phyloP scores from a whole-genome alignment of 2,113 vertebrate genomes.

The Melanostigma gelatinosum region DNA sequence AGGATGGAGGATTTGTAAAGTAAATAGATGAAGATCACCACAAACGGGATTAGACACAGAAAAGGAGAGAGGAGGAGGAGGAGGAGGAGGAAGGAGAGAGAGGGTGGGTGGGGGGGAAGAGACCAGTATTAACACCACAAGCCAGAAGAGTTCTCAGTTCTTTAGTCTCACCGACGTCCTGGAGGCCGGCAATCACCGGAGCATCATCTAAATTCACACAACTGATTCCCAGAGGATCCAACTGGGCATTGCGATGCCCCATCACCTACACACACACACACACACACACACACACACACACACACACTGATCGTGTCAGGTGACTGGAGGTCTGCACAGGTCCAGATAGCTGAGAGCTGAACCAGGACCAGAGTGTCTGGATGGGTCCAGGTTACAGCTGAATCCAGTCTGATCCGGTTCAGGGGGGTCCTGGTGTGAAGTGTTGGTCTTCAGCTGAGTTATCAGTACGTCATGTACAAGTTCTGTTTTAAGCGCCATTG shows the following conservation, averaged over 20 bases:
- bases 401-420: neutral
- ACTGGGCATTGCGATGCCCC: slow-evolving; percentile 96
- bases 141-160: slow-evolving; percentile 42
- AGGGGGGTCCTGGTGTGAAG: too few relatives aligned
- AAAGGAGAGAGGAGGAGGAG: neutral
- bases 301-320: neutral
- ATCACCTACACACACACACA: slow-evolving; percentile 89
- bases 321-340: slow-evolving; percentile 16
- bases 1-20: slow-evolving; percentile 12
- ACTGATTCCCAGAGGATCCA: slow-evolving; percentile 99
- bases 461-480: too few relatives aligned
- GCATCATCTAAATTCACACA: slow-evolving; percentile 99
- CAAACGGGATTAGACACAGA: neutral
- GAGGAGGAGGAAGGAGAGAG: neutral
- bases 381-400: neutral
- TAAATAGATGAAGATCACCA: neutral
- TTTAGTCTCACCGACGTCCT: slow-evolving; percentile 93
- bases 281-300: slow-evolving; percentile 17
- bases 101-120: slow-evolving; percentile 1
- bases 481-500: too few relatives aligned
- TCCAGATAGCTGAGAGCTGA: neutral
- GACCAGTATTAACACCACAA: slow-evolving; percentile 78
- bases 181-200: slow-evolving; percentile 90
- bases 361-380: too few relatives aligned
- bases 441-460: too few relatives aligned